These are phyloP conservation scores for Agelastica alni DNA, from an alignment of 2,888 invertebrate species.

Conservation along the genomic window DNA sequence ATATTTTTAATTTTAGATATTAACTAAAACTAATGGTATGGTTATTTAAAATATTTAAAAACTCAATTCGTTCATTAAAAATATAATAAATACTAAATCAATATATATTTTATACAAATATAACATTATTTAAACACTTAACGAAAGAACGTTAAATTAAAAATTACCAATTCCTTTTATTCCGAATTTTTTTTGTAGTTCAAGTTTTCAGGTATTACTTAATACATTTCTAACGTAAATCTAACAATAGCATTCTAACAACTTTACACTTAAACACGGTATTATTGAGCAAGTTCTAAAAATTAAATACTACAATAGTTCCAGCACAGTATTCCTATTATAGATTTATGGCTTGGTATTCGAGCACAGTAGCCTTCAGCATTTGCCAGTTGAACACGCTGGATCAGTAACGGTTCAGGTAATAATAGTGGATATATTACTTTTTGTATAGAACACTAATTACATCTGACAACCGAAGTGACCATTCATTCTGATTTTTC, in stretches of 20 bases:
- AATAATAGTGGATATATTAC: conserved; percentile 29
- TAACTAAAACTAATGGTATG: no score
- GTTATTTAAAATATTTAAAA: no score
- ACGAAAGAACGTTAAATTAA: no score
- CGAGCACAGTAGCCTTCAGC: conserved; percentile 32
- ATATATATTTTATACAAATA: no score
- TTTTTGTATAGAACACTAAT: conserved; percentile 2
- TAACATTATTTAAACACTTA: no score
- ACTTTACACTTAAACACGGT: conserved; percentile 39
- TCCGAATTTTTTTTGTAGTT: no score
- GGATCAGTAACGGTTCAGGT: conserved; percentile 24
- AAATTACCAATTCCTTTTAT: no score
- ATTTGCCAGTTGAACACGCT: conserved; percentile 26
- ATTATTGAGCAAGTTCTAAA: conserved; percentile 35
- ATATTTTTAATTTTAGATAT: no score
- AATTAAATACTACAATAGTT: conserved; percentile 27
- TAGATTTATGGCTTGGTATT: conserved; percentile 37
- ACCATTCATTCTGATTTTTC: conserved; percentile 3
- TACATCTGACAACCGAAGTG: conserved; percentile 1
- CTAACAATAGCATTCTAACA: conserved; percentile 21
- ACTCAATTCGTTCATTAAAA: no score
- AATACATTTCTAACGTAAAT: conserved; percentile 11
- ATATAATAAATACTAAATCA: no score
- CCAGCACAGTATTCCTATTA: conserved; percentile 35
- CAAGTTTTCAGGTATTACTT: conserved; percentile 9